Conservation (phyloP, 2,888 invertebrate genomes). For the Carpatolechia fugitivella region DNA sequence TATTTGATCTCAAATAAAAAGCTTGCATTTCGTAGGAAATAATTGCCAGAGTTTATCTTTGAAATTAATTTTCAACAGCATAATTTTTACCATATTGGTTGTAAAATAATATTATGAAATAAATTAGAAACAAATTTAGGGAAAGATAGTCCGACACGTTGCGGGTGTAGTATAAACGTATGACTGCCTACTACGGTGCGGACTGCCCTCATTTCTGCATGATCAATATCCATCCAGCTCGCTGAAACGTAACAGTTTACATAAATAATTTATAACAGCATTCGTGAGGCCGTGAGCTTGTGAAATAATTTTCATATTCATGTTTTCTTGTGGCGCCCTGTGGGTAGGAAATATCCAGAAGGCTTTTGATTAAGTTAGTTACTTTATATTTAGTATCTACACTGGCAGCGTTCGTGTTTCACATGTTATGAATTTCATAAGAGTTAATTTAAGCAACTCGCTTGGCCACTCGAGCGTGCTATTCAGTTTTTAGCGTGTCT, state of each 20-base stretch:
- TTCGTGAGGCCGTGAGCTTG: background rate
- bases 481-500: conserved; percentile 31
- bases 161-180: conserved; percentile 29
- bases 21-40: no score
- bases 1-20: no score
- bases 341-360: background rate
- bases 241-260: conserved; percentile 16
- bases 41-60: no score
- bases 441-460: conserved; percentile 50
- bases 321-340: background rate
- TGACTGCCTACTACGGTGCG: conserved; percentile 29
- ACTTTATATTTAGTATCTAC: background rate
- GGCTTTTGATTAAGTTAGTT: background rate
- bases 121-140: background rate
- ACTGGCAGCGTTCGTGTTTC: conserved; percentile 37
- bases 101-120: no score
- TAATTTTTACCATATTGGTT: no score
- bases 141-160: background rate
- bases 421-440: conserved; percentile 50
- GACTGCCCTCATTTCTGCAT: conserved; percentile 35
- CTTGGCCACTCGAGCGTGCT: conserved; percentile 52
- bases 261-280: conserved; percentile 4
- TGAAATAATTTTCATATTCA: background rate
- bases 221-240: conserved; percentile 26
- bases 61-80: no score